These are phyloP conservation scores for Vombatus ursinus DNA, from an alignment of 2,113 vertebrate species.

Conservation along the genomic window DNA sequence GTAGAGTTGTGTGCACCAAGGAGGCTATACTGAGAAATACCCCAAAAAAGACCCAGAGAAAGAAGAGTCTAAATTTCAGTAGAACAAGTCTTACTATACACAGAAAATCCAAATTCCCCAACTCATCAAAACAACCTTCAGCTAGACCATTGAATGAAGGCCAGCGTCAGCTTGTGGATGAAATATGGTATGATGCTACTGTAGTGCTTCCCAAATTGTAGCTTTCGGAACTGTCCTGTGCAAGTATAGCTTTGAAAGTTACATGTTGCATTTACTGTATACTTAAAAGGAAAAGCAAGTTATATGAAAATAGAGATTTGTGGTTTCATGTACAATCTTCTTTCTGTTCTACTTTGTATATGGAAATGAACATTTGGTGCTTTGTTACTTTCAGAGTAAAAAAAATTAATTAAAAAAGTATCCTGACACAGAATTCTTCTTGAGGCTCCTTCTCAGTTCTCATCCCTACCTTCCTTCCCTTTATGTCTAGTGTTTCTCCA, in stretches of 20 bases:
- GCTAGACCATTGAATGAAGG: not conserved
- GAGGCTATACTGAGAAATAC: not conserved
- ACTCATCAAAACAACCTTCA: not conserved
- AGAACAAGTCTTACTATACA: not conserved
- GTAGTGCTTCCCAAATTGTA: not conserved
- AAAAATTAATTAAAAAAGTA: not conserved
- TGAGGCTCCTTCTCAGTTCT: not conserved
- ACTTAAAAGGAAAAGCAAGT: not conserved
- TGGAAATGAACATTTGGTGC: not conserved
- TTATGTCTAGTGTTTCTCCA: not conserved
- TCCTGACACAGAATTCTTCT: not conserved
- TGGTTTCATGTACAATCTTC: not conserved
- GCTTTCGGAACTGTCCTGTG: not conserved
- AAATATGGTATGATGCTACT: not conserved
- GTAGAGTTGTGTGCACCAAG: not conserved
- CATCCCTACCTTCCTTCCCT: not conserved
- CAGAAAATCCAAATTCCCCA: not conserved
- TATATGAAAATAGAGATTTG: not conserved
- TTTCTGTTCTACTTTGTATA: not conserved
- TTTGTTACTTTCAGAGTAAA: not conserved
- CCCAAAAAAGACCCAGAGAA: not conserved
- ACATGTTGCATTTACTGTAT: not conserved
- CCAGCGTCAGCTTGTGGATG: not conserved
- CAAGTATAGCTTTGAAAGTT: not conserved
- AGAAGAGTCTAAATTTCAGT: not conserved